Percentiles rank a stretch among this genome's conserved stretches.
Evolutionary conservation across 1,140 invertebrate genomes (phyloP).

Genomic region (Ceratoteleas bidentatus): DNA sequence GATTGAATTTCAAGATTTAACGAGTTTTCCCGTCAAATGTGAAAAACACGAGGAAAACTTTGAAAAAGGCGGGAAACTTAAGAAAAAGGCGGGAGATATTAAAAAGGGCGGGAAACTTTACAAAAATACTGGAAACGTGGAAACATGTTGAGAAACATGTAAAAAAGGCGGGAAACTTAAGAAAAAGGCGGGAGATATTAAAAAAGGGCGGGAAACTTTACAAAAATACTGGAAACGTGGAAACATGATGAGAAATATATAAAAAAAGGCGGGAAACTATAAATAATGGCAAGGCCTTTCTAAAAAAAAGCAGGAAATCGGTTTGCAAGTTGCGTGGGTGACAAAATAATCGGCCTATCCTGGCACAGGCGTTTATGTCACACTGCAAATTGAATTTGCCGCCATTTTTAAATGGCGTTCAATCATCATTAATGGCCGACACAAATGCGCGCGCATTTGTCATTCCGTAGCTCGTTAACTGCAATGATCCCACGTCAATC

Average conservation of each 20-base stretch:
- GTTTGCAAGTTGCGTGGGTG: background rate
- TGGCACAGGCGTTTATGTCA: background rate
- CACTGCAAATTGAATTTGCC: slow-evolving; percentile 8
- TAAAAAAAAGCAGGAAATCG: too few species aligned
- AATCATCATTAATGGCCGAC: slow-evolving; percentile 31
- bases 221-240: background rate
- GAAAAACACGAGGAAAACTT: too few species aligned
- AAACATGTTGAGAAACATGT: too few species aligned
- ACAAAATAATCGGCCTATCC: background rate
- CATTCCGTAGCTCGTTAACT: slow-evolving; percentile 38
- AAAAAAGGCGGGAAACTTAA: background rate
- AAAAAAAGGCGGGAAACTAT: background rate
- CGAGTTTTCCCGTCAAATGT: background rate
- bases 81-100: background rate
- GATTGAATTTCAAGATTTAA: too few species aligned
- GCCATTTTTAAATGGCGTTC: slow-evolving; percentile 32
- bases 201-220: background rate
- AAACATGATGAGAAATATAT: too few species aligned
- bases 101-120: background rate
- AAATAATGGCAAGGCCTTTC: too few species aligned
- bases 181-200: background rate
- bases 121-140: background rate
- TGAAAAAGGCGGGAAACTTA: background rate
- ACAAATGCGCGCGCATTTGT: slow-evolving; percentile 46
- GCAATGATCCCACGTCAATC: slow-evolving; percentile 48